A percentile compares a stretch with the other conserved stretches of the same genome.
Conservation (phyloP, 2,113 vertebrate species). For the Piaya cayana region DNA sequence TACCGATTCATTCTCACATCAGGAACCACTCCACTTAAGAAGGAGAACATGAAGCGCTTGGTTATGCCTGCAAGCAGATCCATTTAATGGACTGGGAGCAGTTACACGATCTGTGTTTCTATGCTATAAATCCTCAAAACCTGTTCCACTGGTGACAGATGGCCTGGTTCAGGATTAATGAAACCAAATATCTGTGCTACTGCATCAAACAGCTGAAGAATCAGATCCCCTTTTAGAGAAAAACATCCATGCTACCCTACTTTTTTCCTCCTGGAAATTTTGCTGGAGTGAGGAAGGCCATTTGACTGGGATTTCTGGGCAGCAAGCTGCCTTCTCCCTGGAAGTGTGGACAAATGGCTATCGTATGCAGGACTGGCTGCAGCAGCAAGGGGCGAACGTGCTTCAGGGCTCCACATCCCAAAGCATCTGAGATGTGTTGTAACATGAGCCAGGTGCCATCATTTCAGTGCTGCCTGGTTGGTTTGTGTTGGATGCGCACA, state of each 20-base stretch:
- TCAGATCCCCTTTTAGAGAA: not conserved
- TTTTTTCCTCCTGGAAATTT: not conserved
- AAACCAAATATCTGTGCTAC: slow-evolving; percentile 20
- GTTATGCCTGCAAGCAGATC: not conserved
- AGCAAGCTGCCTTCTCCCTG: not conserved
- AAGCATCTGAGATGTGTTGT: accelerated
- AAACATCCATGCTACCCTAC: not conserved
- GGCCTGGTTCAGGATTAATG: slow-evolving; percentile 25
- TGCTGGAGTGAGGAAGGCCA: accelerated
- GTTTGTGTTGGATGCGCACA: not conserved
- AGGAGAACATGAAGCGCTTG: not conserved
- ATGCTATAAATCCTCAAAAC: slow-evolving; percentile 27
- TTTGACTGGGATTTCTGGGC: not conserved
- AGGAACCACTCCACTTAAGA: not conserved
- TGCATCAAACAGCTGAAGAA: slow-evolving; percentile 30
- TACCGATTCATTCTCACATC: not conserved
- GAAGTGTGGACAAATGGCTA: not conserved
- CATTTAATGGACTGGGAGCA: not conserved
- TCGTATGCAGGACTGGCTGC: not conserved
- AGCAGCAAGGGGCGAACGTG: not conserved
- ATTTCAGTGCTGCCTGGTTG: accelerated
- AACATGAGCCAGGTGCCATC: not conserved
- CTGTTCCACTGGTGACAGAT: slow-evolving; percentile 28
- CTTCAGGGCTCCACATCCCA: not conserved
- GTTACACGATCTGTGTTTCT: not conserved